A percentile compares a stretch with the other conserved stretches of the same genome.
These are phyloP conservation scores for Bufo gargarizans DNA, from an alignment of 2,113 vertebrate genomes.

Conservation along the genomic window DNA sequence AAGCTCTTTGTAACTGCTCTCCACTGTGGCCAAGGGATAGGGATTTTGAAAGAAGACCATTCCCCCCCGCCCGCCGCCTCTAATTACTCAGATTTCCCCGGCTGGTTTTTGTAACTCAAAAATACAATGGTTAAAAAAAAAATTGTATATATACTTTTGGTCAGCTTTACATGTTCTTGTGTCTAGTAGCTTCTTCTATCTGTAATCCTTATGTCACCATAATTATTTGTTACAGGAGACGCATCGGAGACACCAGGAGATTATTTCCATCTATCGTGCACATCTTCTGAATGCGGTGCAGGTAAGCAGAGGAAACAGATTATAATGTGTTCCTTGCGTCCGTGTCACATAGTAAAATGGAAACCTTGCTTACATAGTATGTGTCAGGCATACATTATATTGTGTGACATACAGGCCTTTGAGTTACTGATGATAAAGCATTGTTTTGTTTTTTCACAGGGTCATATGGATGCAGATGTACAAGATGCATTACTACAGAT, in stretches of 20 bases:
- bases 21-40: too few species aligned
- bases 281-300: conserved; percentile 97
- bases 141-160: too few species aligned
- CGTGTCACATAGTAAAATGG: neutral
- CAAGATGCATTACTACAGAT: conserved; percentile 96
- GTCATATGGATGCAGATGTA: conserved; percentile 98
- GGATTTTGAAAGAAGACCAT: too few species aligned
- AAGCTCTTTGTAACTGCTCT: too few species aligned
- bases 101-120: too few species aligned
- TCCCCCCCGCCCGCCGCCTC: too few species aligned
- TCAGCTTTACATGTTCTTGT: neutral
- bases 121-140: too few species aligned
- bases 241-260: conserved; percentile 91
- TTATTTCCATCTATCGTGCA: conserved; percentile 92
- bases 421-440: neutral
- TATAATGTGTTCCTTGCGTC: neutral
- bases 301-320: conserved; percentile 69
- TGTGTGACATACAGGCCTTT: neutral
- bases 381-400: neutral
- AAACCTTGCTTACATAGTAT: neutral
- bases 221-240: conserved; percentile 77
- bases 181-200: neutral
- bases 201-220: neutral
- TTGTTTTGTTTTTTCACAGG: conserved; percentile 69
- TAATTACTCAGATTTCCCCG: too few species aligned